phyloP scores from a whole-genome alignment of 1,140 invertebrate genomes.

The Tyrophagus putrescentiae region DNA sequence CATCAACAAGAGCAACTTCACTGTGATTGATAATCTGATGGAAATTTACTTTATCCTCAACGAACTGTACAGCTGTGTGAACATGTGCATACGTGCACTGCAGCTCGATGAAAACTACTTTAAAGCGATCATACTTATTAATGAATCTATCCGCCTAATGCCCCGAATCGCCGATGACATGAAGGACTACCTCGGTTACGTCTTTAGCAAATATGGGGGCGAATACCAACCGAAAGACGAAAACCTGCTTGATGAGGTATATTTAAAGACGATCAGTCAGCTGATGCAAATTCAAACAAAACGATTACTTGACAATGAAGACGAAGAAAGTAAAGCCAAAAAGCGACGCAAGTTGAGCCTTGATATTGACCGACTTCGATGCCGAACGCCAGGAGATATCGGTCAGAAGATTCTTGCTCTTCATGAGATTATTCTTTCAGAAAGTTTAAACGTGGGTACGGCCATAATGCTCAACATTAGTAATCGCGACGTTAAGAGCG shows the following conservation, averaged over 20 bases:
- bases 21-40: conserved; percentile 22
- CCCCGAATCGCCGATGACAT: conserved; percentile 4
- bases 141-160: conserved; percentile 15
- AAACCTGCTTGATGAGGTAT: no score
- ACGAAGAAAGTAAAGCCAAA: not conserved
- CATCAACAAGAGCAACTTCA: conserved; percentile 20
- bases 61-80: conserved; percentile 10
- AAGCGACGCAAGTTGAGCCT: not conserved
- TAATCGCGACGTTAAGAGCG: no score
- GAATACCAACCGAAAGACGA: no score
- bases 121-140: conserved; percentile 14
- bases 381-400: not conserved
- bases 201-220: no score
- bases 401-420: not conserved
- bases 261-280: not conserved
- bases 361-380: not conserved
- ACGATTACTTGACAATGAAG: not conserved
- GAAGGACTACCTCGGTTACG: no score
- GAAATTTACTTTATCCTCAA: conserved; percentile 21
- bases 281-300: not conserved
- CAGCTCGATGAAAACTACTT: not conserved
- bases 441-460: not conserved
- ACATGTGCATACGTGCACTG: conserved; percentile 6
- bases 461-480: no score
- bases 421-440: not conserved